Conservation (phyloP, 2,888 invertebrate genomes). For the Melikaiella ostensackeni region DNA sequence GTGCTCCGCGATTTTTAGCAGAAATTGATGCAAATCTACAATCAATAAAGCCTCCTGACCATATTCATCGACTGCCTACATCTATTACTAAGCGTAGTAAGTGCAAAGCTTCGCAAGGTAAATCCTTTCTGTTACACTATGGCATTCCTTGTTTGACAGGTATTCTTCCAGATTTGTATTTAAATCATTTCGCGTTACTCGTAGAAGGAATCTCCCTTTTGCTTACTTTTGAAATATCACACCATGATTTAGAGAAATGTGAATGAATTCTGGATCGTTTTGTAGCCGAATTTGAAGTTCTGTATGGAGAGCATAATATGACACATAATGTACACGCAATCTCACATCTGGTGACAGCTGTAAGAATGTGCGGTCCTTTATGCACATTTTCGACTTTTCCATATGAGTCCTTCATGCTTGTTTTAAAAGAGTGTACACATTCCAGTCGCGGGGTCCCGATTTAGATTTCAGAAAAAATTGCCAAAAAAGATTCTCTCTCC, state of each 20-base stretch:
- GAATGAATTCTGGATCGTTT: constrained; percentile 4
- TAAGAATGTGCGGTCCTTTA: constrained; percentile 32
- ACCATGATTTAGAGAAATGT: constrained; percentile 14
- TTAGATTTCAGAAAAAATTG: constrained; percentile 8
- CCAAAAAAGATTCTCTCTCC: too few relatives aligned
- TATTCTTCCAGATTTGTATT: too few relatives aligned
- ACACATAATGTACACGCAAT: constrained; percentile 18
- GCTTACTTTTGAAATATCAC: background rate
- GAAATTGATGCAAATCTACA: too few relatives aligned
- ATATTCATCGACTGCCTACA: too few relatives aligned
- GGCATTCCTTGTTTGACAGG: too few relatives aligned
- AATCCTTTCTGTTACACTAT: too few relatives aligned
- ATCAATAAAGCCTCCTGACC: too few relatives aligned
- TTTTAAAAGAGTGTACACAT: constrained; percentile 15
- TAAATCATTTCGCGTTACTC: too few relatives aligned
- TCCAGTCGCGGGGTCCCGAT: constrained; percentile 27
- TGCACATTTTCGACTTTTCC: constrained; percentile 22
- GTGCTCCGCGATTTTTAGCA: too few relatives aligned
- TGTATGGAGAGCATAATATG: constrained; percentile 15
- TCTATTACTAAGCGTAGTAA: too few relatives aligned
- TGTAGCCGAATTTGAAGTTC: constrained; percentile 4
- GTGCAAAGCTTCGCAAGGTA: too few relatives aligned
- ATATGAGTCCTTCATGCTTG: constrained; percentile 6
- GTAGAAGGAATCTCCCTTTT: too few relatives aligned
- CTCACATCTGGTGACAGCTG: constrained; percentile 17